Evolutionary conservation across 2,797 vertebrate species (phyloP).

Genomic region (Acanthopagrus latus): DNA sequence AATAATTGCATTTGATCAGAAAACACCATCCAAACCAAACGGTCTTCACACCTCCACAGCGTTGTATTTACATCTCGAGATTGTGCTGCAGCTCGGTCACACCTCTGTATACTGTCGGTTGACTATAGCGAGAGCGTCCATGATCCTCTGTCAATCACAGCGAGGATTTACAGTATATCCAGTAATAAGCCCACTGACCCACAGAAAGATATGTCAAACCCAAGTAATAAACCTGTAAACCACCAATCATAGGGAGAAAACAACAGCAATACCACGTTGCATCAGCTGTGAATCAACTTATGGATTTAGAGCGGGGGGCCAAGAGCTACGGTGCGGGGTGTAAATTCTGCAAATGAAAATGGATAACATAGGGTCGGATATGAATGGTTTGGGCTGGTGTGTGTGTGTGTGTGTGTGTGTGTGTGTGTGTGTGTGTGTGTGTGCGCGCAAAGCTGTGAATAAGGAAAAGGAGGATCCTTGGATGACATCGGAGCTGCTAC

Average conservation of each 20-base stretch:
- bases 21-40: background rate
- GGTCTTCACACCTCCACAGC: background rate
- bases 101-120: constrained; percentile 4
- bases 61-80: constrained; percentile 23
- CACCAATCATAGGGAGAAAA: constrained; percentile 55
- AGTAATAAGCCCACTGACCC: constrained; percentile 73
- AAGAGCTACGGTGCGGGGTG: constrained; percentile 50
- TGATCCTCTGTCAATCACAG: constrained; percentile 67
- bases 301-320: constrained; percentile 65
- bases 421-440: no score
- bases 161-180: constrained; percentile 59
- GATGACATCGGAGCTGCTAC: constrained; percentile 60
- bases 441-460: constrained; percentile 47
- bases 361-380: constrained; percentile 57
- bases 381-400: constrained; percentile 33
- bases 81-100: background rate
- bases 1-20: background rate
- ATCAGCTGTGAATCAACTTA: constrained; percentile 70
- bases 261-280: constrained; percentile 55
- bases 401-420: constrained; percentile 32
- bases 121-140: background rate
- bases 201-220: constrained; percentile 67
- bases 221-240: constrained; percentile 72
- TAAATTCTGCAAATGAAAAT: constrained; percentile 76
- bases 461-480: constrained; percentile 55